Percentiles rank a stretch among this genome's conserved stretches.
phyloP scores from a whole-genome alignment of 2,797 vertebrate species.

The Dromococcyx pavoninus region DNA sequence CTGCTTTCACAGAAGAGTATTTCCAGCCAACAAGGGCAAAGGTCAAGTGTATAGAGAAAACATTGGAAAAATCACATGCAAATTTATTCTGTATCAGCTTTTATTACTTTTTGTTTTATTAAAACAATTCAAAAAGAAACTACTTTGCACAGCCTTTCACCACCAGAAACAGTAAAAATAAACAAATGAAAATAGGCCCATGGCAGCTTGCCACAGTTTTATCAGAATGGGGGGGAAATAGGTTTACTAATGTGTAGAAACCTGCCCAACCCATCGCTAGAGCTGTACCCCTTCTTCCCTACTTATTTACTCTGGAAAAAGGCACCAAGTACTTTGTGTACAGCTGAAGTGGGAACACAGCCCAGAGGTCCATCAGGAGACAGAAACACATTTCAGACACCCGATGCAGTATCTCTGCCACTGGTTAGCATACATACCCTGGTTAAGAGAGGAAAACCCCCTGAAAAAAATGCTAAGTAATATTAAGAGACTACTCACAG shows the following conservation, averaged over 20 bases:
- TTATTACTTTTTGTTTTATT: not conserved
- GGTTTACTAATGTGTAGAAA: not conserved
- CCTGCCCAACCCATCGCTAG: not conserved
- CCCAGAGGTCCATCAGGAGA: not conserved
- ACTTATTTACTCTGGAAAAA: not conserved
- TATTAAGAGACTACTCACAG: not conserved
- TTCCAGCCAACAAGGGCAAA: not conserved
- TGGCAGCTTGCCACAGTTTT: not conserved
- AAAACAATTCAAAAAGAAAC: not conserved
- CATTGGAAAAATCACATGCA: not conserved
- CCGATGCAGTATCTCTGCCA: not conserved
- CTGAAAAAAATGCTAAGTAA: not conserved
- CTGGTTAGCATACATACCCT: accelerated
- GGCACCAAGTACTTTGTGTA: not conserved
- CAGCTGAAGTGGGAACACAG: not conserved
- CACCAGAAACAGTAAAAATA: not conserved
- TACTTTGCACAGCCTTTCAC: not conserved
- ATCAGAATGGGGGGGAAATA: not conserved
- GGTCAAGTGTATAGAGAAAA: slow-evolving; percentile 17
- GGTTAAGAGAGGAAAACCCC: not conserved
- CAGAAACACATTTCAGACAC: not conserved
- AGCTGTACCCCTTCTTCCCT: not conserved
- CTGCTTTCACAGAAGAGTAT: slow-evolving; percentile 19
- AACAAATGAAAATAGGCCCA: not conserved
- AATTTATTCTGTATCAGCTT: not conserved